These are phyloP conservation scores for Phyto melanocephala DNA, from an alignment of 2,888 invertebrate species.

Conservation along the genomic window DNA sequence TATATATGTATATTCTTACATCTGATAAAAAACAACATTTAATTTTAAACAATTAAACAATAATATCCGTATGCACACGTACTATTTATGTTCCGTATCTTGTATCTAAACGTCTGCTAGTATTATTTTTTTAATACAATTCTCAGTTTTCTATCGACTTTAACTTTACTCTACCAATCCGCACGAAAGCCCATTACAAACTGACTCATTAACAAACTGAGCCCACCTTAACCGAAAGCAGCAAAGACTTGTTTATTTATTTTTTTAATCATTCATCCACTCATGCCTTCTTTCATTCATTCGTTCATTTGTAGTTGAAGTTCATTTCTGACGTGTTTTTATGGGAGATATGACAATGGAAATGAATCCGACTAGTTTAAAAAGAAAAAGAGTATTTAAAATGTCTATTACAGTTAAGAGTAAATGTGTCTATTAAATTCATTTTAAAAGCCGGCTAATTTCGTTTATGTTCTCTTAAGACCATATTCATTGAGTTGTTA, in stretches of 20 bases:
- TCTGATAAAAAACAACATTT: constrained; percentile 22
- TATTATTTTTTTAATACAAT: constrained; percentile 39
- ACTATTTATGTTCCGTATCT: constrained; percentile 45
- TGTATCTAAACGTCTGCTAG: constrained; percentile 56
- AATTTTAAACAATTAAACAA: constrained; percentile 19
- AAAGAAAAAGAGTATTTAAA: background rate
- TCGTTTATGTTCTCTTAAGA: constrained; percentile 25
- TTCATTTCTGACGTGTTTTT: constrained; percentile 35
- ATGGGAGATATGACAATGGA: background rate
- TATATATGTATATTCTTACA: background rate
- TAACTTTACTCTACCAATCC: constrained; percentile 67
- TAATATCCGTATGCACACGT: constrained; percentile 31
- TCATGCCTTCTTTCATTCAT: background rate
- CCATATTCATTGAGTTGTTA: constrained; percentile 22
- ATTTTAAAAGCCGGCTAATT: constrained; percentile 37
- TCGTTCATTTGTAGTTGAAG: constrained; percentile 63
- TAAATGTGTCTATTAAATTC: background rate
- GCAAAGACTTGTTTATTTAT: constrained; percentile 52
- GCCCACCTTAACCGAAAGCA: constrained; percentile 70
- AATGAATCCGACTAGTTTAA: constrained; percentile 13
- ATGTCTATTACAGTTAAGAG: constrained; percentile 18
- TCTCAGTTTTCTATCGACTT: constrained; percentile 63
- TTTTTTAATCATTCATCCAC: constrained; percentile 9
- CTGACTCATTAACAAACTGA: constrained; percentile 70
- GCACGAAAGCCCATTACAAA: constrained; percentile 76